Conservation (phyloP, 2,888 invertebrate genomes). For the Nesidiocoris tenuis region DNA sequence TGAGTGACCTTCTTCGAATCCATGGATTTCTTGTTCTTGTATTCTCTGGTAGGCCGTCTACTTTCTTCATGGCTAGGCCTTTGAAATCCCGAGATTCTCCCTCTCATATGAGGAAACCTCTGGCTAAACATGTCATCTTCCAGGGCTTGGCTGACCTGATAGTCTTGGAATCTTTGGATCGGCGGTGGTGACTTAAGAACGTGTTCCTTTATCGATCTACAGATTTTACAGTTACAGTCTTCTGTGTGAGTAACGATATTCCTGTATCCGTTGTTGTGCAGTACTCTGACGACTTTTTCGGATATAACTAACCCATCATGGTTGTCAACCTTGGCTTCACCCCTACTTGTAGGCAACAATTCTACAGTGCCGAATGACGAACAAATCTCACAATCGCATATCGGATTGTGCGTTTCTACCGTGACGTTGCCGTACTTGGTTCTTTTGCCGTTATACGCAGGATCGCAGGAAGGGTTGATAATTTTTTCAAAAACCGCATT, state of each 20-base stretch:
- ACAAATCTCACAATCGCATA: slow-evolving; percentile 10
- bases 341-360: neutral
- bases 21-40: neutral
- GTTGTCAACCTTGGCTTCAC: neutral
- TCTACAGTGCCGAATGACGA: slow-evolving; percentile 1
- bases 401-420: neutral
- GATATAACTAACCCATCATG: neutral
- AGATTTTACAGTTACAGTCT: slow-evolving; percentile 15
- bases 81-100: neutral
- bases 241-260: slow-evolving; percentile 10
- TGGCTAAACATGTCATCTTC: neutral
- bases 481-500: slow-evolving; percentile 1
- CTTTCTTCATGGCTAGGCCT: neutral
- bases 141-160: neutral
- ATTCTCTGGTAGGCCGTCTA: neutral
- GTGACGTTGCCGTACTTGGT: slow-evolving; percentile 2
- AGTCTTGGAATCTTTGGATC: too few relatives aligned
- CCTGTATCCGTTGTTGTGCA: slow-evolving; percentile 1
- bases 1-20: neutral
- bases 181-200: too few relatives aligned
- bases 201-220: neutral
- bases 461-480: neutral
- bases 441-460: neutral
- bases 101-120: neutral
- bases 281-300: neutral